These are phyloP conservation scores for Meles meles DNA, from an alignment of 2,113 vertebrate species.

Conservation along the genomic window DNA sequence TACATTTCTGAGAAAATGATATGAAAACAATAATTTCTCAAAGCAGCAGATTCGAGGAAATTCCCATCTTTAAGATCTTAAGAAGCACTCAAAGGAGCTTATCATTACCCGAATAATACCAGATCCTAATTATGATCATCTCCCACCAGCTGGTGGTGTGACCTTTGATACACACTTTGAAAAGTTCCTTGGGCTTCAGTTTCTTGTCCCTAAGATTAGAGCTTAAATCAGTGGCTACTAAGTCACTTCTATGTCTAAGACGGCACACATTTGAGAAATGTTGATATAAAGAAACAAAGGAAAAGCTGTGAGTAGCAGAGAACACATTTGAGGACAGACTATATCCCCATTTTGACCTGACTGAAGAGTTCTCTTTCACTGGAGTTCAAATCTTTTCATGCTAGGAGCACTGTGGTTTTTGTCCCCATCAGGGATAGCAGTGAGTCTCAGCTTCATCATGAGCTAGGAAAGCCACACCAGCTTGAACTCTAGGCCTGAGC, in stretches of 20 bases:
- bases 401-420: background rate
- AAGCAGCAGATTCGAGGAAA: background rate
- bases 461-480: background rate
- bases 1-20: background rate
- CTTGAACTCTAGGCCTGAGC: background rate
- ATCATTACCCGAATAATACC: background rate
- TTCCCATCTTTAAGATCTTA: background rate
- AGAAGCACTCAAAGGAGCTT: background rate
- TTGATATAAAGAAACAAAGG: background rate
- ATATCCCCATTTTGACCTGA: background rate
- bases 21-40: conserved; percentile 5
- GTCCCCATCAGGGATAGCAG: background rate
- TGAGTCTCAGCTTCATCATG: background rate
- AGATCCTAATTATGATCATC: background rate
- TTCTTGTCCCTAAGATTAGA: background rate
- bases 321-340: background rate
- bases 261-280: background rate
- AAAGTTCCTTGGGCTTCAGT: background rate
- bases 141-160: background rate
- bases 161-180: background rate
- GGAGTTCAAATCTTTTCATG: background rate
- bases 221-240: background rate
- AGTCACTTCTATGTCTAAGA: background rate
- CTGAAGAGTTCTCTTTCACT: background rate
- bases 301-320: background rate